Base-by-base conservation (phyloP, 1,140 invertebrate species). In the Neelides sp. region DNA sequence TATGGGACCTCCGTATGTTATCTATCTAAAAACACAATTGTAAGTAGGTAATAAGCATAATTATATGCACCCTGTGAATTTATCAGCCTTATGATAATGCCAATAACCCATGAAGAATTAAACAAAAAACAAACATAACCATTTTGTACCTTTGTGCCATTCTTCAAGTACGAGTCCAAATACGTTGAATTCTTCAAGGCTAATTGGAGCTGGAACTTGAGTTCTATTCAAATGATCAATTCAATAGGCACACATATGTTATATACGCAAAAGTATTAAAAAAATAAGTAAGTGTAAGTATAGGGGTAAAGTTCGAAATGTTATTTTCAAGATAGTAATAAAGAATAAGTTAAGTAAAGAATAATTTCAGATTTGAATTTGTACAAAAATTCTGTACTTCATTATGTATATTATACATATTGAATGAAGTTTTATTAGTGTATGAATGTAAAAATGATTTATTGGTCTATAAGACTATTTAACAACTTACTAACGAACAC, bases 131-230 rank as follows among this genome's bases (percentile, higher is more conserved):
- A n/a, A n/a, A n/a, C n/a, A n/a, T n/a, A n/a, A n/a, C n/a, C n/a
- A n/a, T n/a, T n/a, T n/a, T n/a, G n/a, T n/a, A n/a, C n/a, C n/a
- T n/a, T n/a, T n/a, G n/a, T n/a, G n/a, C n/a, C n/a, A n/a, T n/a
- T n/a, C n/a, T n/a, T n/a, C n/a, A n/a, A n/a, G n/a, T n/a, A n/a
- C n/a, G n/a, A n/a, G n/a, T n/a, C n/a, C n/a, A n/a, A n/a, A n/a
- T n/a, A n/a, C n/a, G n/a, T 35, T n/a, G 27, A 4, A 19, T 52
- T 44, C 24, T 52, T 52, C n/a, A 52, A 32, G 15, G 43, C 50
- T 4, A 52, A 24, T 7, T 36, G 19, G 2, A 52, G 43, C 34
- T 45, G 35, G 26, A 52, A 52, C 27, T 52, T 52, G n/a, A 52
- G 36, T 5, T 52, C 50, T 52, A n/a, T n/a, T n/a, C n/a, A n/a